phyloP scores from a whole-genome alignment of 2,113 vertebrate species.

The Mesoclemmys tuberculata region DNA sequence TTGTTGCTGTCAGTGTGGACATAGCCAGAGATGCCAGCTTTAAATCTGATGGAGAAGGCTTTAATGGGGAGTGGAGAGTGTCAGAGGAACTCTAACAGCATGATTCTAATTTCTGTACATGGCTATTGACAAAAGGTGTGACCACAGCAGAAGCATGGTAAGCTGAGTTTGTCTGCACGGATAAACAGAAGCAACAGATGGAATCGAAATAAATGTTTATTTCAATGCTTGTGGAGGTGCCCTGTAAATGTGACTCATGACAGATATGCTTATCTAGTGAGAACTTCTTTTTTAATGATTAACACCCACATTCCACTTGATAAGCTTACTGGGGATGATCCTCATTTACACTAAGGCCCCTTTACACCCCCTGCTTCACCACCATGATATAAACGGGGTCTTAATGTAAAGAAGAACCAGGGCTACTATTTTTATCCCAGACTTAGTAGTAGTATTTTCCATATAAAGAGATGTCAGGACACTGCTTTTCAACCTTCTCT shows the following conservation, averaged over 20 bases:
- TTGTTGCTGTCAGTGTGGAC: too few relatives aligned
- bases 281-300: not conserved
- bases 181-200: not conserved
- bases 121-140: not conserved
- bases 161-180: not conserved
- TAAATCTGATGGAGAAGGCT: not conserved
- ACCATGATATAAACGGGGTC: not conserved
- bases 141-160: not conserved
- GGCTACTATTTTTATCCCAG: not conserved
- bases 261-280: not conserved
- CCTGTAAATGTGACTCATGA: not conserved
- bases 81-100: not conserved
- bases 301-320: not conserved
- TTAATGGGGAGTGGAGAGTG: not conserved
- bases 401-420: not conserved
- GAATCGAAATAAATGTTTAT: not conserved
- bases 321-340: not conserved
- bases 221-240: not conserved
- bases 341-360: not conserved
- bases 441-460: not conserved
- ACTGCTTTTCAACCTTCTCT: not conserved
- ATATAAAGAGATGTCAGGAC: not conserved
- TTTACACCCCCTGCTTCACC: not conserved
- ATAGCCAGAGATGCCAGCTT: not conserved
- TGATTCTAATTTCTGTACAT: not conserved